Conservation (phyloP, 1,140 invertebrate genomes). For the Drosophila bipectinata region DNA sequence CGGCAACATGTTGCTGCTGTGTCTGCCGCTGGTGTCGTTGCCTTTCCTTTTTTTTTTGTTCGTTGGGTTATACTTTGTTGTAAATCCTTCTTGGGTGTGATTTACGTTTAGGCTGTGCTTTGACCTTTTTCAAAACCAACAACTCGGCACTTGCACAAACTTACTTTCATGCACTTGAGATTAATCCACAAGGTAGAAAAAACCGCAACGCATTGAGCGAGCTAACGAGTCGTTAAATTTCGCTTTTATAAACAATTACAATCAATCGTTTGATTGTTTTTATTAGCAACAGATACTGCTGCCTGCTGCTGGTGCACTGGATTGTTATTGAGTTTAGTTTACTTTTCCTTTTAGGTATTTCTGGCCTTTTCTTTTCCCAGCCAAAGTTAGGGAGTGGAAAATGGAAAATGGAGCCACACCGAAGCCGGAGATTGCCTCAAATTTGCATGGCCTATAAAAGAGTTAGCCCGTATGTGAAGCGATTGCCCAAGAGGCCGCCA, state of each 20-base stretch:
- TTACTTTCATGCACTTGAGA: constrained; percentile 40
- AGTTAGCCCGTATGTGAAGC: constrained; percentile 34
- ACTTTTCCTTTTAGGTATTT: constrained; percentile 14
- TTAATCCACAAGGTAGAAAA: constrained; percentile 19
- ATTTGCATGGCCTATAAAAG: constrained; percentile 75
- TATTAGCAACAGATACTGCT: constrained; percentile 22
- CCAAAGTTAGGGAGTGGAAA: constrained; percentile 7
- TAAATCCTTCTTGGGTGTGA: constrained; percentile 16
- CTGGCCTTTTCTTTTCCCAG: background rate
- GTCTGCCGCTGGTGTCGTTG: constrained; percentile 16
- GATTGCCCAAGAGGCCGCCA: constrained; percentile 66
- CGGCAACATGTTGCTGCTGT: constrained; percentile 73
- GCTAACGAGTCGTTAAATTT: constrained; percentile 51
- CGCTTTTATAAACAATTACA: constrained; percentile 51
- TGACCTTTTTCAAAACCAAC: constrained; percentile 31
- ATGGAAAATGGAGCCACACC: constrained; percentile 35
- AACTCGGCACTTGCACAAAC: constrained; percentile 24
- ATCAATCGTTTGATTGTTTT: constrained; percentile 36
- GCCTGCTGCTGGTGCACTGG: constrained; percentile 22
- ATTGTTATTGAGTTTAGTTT: constrained; percentile 14
- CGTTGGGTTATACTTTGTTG: constrained; percentile 7
- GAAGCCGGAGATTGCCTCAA: constrained; percentile 53
- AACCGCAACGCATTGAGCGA: constrained; percentile 32
- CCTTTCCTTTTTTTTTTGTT: constrained; percentile 4
- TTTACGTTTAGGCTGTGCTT: constrained; percentile 31